A percentile compares a stretch with the other conserved stretches of the same genome.
phyloP scores from a whole-genome alignment of 2,888 invertebrate species.

The Caenorhabditis parvicauda region DNA sequence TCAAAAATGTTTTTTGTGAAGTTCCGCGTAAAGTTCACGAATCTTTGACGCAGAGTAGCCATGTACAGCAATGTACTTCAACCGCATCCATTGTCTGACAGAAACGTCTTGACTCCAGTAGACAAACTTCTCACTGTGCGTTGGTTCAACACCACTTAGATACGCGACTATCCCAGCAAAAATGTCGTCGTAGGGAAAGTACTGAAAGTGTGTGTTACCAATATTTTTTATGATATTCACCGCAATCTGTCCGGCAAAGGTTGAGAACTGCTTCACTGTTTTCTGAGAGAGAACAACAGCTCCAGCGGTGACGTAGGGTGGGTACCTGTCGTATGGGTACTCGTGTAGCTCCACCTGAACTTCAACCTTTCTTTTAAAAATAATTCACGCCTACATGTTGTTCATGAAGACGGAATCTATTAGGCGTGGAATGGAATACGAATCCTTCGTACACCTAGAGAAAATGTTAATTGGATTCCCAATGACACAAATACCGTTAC shows the following conservation, averaged over 20 bases:
- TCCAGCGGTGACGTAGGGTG: conserved; percentile 59
- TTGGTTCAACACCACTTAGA: conserved; percentile 11
- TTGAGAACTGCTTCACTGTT: conserved; percentile 39
- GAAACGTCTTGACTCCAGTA: conserved; percentile 24
- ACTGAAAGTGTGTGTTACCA: conserved; percentile 28
- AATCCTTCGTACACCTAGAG: conserved; percentile 51
- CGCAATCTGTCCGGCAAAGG: too few relatives aligned
- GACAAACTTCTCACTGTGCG: conserved; percentile 33
- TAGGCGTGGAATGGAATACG: conserved; percentile 52
- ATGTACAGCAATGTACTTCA: conserved; percentile 23
- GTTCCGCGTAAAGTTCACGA: too few relatives aligned
- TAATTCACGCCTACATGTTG: conserved; percentile 32
- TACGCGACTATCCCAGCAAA: conserved; percentile 49
- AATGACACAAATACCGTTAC: conserved; percentile 5
- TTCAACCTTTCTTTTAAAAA: not conserved
- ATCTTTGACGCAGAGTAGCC: too few relatives aligned
- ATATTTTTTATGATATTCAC: too few relatives aligned
- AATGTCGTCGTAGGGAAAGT: conserved; percentile 55
- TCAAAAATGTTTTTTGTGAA: too few relatives aligned
- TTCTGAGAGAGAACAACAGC: conserved; percentile 46
- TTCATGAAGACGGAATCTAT: conserved; percentile 48
- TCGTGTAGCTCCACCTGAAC: conserved; percentile 47
- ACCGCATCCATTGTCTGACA: conserved; percentile 12
- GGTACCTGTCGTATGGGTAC: conserved; percentile 56
- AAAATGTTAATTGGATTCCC: not conserved